Percentiles rank a stretch among this genome's conserved stretches.
Evolutionary conservation across 2,113 vertebrate genomes (phyloP).

Genomic region (Vicugna pacos): DNA sequence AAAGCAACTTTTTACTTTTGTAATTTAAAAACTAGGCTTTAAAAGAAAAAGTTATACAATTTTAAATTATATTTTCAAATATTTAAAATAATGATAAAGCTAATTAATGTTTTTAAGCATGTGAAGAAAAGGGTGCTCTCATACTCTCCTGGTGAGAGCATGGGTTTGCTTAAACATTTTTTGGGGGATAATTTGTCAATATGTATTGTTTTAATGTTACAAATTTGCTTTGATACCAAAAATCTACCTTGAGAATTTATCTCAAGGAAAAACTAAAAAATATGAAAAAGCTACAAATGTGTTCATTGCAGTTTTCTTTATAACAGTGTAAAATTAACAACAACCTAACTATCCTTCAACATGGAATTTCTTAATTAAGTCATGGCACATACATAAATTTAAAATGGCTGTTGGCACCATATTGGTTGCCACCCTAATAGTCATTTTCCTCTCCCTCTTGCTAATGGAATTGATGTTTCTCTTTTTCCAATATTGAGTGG

Average conservation of each 20-base stretch:
- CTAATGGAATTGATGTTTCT: not conserved
- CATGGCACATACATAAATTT: not conserved
- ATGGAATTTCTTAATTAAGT: slow-evolving; percentile 35
- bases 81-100: slow-evolving; percentile 57
- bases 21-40: slow-evolving; percentile 24
- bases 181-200: slow-evolving; percentile 6
- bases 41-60: slow-evolving; percentile 12
- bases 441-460: not conserved
- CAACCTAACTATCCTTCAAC: not conserved
- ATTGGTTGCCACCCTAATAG: not conserved
- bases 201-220: not conserved
- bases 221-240: slow-evolving; percentile 44
- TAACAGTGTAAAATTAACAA: slow-evolving; percentile 34
- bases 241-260: not conserved
- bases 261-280: not conserved
- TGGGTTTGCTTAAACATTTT: slow-evolving; percentile 45
- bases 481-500: not conserved
- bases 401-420: not conserved
- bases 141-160: not conserved
- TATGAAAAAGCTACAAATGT: slow-evolving; percentile 16
- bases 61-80: slow-evolving; percentile 54
- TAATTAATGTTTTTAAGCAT: slow-evolving; percentile 33
- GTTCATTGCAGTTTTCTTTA: not conserved
- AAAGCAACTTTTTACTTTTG: slow-evolving; percentile 9
- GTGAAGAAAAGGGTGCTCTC: slow-evolving; percentile 16